phyloP scores from a whole-genome alignment of 2,888 invertebrate genomes.

The Pollenia griseotomentosa region DNA sequence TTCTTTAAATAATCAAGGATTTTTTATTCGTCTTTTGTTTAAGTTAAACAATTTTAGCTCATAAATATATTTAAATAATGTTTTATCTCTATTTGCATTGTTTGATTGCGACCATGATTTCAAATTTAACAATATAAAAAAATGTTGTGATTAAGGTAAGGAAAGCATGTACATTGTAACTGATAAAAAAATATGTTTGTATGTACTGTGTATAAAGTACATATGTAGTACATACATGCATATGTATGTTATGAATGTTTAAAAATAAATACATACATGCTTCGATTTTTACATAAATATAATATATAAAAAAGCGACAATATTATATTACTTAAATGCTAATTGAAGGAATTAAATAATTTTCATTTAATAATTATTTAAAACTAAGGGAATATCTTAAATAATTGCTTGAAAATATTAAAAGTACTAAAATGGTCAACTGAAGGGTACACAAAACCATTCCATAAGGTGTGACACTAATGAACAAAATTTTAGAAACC shows the following conservation, averaged over 20 bases:
- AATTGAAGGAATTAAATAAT: conserved; percentile 67
- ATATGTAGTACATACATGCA: not conserved
- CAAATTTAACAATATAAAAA: conserved; percentile 3
- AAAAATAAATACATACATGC: too few species aligned
- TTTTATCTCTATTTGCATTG: conserved; percentile 63
- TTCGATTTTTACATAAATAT: not conserved
- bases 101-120: conserved; percentile 64
- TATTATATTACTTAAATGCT: conserved; percentile 68
- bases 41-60: too few species aligned
- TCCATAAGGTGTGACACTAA: conserved; percentile 12
- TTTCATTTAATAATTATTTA: conserved; percentile 39
- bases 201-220: conserved; percentile 2
- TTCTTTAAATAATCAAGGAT: too few species aligned
- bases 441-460: not conserved
- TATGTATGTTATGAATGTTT: not conserved
- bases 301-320: conserved; percentile 43
- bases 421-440: conserved; percentile 18
- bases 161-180: not conserved
- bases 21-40: too few species aligned
- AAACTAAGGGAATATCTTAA: conserved; percentile 12
- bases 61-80: too few species aligned
- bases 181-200: not conserved
- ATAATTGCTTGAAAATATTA: conserved; percentile 2
- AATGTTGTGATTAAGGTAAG: conserved; percentile 5
- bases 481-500: not conserved